Base-by-base conservation (phyloP, 2,888 invertebrate genomes). In the Blera fallax region DNA sequence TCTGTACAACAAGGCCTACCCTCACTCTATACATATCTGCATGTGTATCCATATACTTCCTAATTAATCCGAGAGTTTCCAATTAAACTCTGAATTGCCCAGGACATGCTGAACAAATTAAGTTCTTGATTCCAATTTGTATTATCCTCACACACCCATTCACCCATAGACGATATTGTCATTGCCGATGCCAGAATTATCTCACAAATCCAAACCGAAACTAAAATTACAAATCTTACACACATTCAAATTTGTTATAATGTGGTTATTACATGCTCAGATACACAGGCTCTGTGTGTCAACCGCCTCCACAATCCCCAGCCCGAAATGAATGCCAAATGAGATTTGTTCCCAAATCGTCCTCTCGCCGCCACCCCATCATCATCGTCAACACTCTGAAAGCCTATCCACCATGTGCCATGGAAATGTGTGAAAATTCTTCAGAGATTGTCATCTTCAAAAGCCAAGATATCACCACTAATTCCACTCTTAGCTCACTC, bases 371-470 rank as follows among this genome's bases (percentile, higher is more conserved):
- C 24, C 73, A 48, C 54, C 62, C 18, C 10, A n/a, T 8, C 48
- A n/a, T 8, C 48, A 2, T 48, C 58, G 65, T 67, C 79, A 65
- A 60, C 73, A 72, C 65, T 64, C 48, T 8, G n/a, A 80, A 65
- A 65, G 16, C 29, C 45, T 54, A 81, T 50, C 56, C n/a, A 54
- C 65, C 67, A 69, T 79, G 73, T 79, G 73, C 54, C 64, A 65
- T 11, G 67, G 43, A 70, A 65, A 80, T 79, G 79, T 84, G 84
- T 84, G 80, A 84, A 84, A 84, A 80, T 80, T 84, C 80, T 52
- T 80, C 58, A 84, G 74, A 84, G 74, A 84, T 84, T 80, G 84
- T 84, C 84, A 80, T 84, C 83, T 74, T 45, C 16, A 29, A 58
- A 70, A 64, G 18, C 56, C 58, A 58, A 64, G 45, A 65, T 64